A percentile compares a stretch with the other conserved stretches of the same genome.
phyloP scores from a whole-genome alignment of 2,113 vertebrate genomes.

The Clarias magur region DNA sequence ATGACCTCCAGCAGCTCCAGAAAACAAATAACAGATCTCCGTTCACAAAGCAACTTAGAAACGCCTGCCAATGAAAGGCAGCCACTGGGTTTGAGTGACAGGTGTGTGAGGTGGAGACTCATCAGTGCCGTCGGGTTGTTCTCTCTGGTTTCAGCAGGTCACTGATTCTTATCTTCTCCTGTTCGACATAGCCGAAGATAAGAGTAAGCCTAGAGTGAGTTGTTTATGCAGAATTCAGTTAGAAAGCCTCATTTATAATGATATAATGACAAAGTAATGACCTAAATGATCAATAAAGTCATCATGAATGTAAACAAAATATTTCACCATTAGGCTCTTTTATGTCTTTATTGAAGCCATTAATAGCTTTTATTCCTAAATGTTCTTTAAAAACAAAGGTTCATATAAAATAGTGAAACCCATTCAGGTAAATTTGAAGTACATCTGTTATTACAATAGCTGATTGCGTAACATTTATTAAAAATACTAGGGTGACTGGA shows the following conservation, averaged over 20 bases:
- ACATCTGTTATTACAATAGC: not conserved
- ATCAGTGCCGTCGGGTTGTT: constrained; percentile 45
- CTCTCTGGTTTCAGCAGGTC: constrained; percentile 51
- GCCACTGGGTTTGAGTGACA: constrained; percentile 28
- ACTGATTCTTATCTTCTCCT: constrained; percentile 41
- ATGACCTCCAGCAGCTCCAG: constrained; percentile 18
- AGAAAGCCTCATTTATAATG: not conserved
- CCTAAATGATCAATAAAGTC: not conserved
- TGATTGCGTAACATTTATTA: not conserved
- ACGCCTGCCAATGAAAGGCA: not conserved
- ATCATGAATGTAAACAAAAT: not conserved
- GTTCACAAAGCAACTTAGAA: not conserved
- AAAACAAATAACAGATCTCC: not conserved
- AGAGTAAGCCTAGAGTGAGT: not conserved
- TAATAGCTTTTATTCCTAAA: not conserved
- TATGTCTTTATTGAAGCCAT: not conserved
- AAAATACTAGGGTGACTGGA: not conserved
- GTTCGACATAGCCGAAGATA: not conserved
- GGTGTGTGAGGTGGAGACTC: constrained; percentile 25
- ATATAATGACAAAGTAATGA: not conserved
- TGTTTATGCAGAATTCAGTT: not conserved
- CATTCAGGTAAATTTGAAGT: not conserved
- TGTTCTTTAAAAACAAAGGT: not conserved
- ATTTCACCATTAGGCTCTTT: not conserved
- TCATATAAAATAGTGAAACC: not conserved